phyloP scores from a whole-genome alignment of 2,113 vertebrate species.

The Bos javanicus region DNA sequence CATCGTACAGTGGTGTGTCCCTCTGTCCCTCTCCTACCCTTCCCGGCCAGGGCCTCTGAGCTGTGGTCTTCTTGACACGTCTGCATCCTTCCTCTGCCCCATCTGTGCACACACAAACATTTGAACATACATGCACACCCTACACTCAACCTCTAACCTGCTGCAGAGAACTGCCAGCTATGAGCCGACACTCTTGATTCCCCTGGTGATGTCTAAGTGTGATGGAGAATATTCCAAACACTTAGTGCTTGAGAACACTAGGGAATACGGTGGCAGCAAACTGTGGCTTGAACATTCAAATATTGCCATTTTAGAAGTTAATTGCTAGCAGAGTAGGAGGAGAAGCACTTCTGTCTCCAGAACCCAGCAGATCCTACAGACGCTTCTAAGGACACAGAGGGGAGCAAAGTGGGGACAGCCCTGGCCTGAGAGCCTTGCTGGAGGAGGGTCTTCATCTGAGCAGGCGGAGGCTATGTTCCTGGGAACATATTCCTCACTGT shows the following conservation, averaged over 20 bases:
- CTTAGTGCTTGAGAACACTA: neutral
- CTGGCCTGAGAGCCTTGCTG: neutral
- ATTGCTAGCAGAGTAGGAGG: neutral
- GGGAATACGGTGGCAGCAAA: neutral
- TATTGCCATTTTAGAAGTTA: neutral
- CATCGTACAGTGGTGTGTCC: accelerated
- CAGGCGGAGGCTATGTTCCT: neutral
- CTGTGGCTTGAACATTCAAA: neutral
- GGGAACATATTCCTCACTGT: no score
- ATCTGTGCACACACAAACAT: no score
- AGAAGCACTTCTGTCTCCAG: neutral
- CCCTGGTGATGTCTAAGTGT: neutral
- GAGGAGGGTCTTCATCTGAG: neutral
- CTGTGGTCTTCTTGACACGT: no score
- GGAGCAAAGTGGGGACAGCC: no score
- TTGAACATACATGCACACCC: accelerated
- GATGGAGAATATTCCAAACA: no score
- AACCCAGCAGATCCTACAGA: no score
- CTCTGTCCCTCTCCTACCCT: neutral
- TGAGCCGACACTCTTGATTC: neutral
- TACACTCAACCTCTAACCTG: neutral
- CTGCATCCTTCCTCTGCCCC: neutral
- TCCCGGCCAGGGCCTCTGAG: neutral
- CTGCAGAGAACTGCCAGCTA: neutral
- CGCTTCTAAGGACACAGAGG: accelerated